phyloP scores from a whole-genome alignment of 2,888 invertebrate species.

The Notodonta ziczac region DNA sequence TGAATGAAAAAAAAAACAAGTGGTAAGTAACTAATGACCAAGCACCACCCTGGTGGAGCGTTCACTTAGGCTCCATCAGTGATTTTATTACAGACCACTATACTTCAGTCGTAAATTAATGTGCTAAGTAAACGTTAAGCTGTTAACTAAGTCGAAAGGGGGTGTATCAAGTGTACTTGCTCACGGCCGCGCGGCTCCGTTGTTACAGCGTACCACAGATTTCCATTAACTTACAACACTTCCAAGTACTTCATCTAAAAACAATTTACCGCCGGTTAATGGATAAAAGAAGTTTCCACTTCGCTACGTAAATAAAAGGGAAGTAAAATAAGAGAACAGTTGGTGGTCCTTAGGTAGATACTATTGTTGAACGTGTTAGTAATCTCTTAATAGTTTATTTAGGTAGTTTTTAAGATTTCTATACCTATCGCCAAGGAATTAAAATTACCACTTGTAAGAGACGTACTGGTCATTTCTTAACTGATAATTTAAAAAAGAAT shows the following conservation, averaged over 20 bases:
- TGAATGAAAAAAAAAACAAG: background rate
- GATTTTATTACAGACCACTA: conserved; percentile 5
- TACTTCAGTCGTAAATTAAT: conserved; percentile 21
- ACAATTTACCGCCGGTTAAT: conserved; percentile 41
- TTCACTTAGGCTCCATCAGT: background rate
- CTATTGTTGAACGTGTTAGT: conserved; percentile 7
- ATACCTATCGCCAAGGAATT: too few relatives aligned
- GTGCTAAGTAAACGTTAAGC: conserved; percentile 33
- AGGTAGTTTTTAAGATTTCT: background rate
- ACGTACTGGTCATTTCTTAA: too few relatives aligned
- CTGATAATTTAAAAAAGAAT: too few relatives aligned
- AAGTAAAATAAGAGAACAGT: background rate
- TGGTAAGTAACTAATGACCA: background rate
- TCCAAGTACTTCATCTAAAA: conserved; percentile 39
- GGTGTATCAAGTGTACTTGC: conserved; percentile 23
- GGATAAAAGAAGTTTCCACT: conserved; percentile 36
- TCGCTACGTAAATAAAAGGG: conserved; percentile 25
- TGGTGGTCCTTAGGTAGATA: background rate
- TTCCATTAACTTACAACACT: conserved; percentile 60
- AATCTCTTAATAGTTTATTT: background rate
- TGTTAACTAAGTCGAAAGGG: conserved; percentile 29
- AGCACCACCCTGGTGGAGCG: background rate
- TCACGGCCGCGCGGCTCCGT: conserved; percentile 20
- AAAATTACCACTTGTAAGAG: too few relatives aligned
- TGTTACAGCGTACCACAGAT: conserved; percentile 45